These are phyloP conservation scores for Volucella bombylans DNA, from an alignment of 2,888 invertebrate genomes.

Conservation along the genomic window DNA sequence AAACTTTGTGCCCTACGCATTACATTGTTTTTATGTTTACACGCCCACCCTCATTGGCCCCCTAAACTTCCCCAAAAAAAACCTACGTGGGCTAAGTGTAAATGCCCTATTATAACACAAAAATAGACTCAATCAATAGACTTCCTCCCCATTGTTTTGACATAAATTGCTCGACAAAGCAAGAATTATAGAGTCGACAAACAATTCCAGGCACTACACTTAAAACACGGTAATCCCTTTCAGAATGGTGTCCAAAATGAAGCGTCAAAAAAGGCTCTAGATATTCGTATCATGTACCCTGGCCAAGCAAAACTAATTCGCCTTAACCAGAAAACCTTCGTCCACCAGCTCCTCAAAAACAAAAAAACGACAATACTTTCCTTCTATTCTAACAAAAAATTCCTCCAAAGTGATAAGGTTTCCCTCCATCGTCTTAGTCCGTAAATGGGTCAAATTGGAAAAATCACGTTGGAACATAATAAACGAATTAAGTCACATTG, in stretches of 20 bases:
- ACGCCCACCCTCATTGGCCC: neutral
- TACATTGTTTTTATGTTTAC: neutral
- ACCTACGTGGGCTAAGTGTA: conserved; percentile 29
- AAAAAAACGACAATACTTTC: conserved; percentile 30
- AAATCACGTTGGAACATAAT: conserved; percentile 70
- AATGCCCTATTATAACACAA: neutral
- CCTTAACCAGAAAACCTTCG: conserved; percentile 17
- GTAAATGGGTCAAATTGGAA: conserved; percentile 66
- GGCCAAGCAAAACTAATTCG: conserved; percentile 46
- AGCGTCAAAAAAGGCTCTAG: neutral
- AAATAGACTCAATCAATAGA: conserved; percentile 6
- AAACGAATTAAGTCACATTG: conserved; percentile 70
- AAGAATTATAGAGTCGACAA: neutral
- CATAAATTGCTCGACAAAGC: neutral
- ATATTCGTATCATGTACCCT: conserved; percentile 47
- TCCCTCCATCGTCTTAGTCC: conserved; percentile 28
- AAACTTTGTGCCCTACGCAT: neutral
- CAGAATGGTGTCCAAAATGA: conserved; percentile 7
- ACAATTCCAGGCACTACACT: conserved; percentile 15
- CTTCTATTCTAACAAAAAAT: neutral
- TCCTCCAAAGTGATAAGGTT: neutral
- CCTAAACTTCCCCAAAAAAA: conserved; percentile 18
- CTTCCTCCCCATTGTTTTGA: neutral
- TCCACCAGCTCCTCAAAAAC: neutral
- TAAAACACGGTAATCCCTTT: conserved; percentile 31